Percentiles rank a stretch among this genome's conserved stretches.
Evolutionary conservation across 1,140 invertebrate genomes (phyloP).

Genomic region (Drosophila micromelanica): DNA sequence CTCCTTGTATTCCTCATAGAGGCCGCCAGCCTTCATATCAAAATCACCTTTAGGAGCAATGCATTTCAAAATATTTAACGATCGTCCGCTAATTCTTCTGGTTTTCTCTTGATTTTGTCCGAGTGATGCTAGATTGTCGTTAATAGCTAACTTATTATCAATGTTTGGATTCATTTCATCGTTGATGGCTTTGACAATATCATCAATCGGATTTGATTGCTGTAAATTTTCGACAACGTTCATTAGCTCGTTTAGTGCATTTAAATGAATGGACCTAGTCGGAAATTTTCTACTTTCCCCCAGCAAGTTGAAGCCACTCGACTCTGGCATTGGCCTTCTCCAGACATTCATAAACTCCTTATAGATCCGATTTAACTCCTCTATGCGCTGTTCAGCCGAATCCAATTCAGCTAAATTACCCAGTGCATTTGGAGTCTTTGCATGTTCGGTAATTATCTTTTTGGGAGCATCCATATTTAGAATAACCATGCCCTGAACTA

Average conservation of each 20-base stretch:
- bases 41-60: constrained; percentile 9
- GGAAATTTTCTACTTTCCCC: background rate
- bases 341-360: constrained; percentile 31
- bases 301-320: background rate
- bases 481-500: constrained; percentile 9
- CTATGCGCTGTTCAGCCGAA: constrained; percentile 7
- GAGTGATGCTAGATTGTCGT: constrained; percentile 7
- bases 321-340: constrained; percentile 4
- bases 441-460: background rate
- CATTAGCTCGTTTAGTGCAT: constrained; percentile 43
- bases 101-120: background rate
- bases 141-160: background rate
- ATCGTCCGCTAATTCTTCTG: background rate
- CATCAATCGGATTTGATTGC: constrained; percentile 36
- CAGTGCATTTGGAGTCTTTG: too few relatives aligned
- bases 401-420: background rate
- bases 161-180: constrained; percentile 33
- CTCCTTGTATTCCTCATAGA: constrained; percentile 67
- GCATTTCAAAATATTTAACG: constrained; percentile 15
- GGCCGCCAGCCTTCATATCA: constrained; percentile 30
- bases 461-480: constrained; percentile 12
- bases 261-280: constrained; percentile 10
- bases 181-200: constrained; percentile 53
- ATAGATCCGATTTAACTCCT: constrained; percentile 45
- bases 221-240: constrained; percentile 46